Base-by-base conservation (phyloP, 2,113 vertebrate genomes). In the Salvelinus sp. region DNA sequence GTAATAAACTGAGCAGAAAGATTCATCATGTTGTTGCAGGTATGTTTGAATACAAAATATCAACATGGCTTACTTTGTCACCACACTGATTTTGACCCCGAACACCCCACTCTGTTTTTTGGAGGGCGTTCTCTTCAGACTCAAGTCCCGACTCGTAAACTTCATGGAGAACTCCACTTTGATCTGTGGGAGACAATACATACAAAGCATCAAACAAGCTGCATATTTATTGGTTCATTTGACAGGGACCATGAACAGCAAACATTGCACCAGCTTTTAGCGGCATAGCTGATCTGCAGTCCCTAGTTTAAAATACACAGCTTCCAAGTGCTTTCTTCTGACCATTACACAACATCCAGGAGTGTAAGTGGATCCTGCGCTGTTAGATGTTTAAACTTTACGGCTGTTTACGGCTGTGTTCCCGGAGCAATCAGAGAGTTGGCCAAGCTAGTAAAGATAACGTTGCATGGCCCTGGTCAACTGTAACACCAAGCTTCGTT, bases 151-250 rank as follows among this genome's bases (percentile, higher is more conserved):
- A 91, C 96, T 99, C 0, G 97, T 98, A 86, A 99, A 99, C 88
- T 99, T 99, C 96, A 99, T 99, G 79, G 98, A 99, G 90, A 99
- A 98, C 84, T 99, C 97, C 90, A 99, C 98, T 88, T 99, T 97
- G 88, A 99, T 98, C 97, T 99, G 89, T 14, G n/a, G 75, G 77
- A 50, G 50, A 13, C 66, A 4, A 72, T 20, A 25, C 16, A 86
- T 23, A 57, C 50, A 65, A 23, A 64, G 66, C 33, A 65, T 6
- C 60, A 70, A n/a, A 18, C 50, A 18, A 54, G 50, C 16, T 14
- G 12, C 12, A 54, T 54, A 4, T 16, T 54, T 18, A 54, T 4
- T 54, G 50, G 50, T 18, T 54, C 1, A 16, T 44, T 44, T 44
- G 38, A 10, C 38, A 44, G 38, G 38, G 38, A 44, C 38, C 38